phyloP scores from a whole-genome alignment of 2,888 invertebrate genomes.

The Baccha elongata region DNA sequence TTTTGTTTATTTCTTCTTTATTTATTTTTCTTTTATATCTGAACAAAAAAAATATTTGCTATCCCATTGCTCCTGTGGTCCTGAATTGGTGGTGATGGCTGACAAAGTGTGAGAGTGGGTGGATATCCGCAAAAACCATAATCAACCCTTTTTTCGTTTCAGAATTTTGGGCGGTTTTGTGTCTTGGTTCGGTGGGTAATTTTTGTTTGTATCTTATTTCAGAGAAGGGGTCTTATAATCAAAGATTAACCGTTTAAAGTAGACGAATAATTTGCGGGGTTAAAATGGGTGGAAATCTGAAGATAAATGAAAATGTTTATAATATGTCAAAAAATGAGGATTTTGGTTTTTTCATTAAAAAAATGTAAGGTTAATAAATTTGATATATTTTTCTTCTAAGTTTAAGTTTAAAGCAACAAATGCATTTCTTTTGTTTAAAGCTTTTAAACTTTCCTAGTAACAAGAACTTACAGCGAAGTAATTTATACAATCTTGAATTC shows the following conservation, averaged over 20 bases:
- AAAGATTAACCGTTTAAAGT: constrained; percentile 72
- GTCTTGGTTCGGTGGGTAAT: constrained; percentile 16
- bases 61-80: constrained; percentile 45
- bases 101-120: constrained; percentile 57
- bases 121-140: constrained; percentile 67
- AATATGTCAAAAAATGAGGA: constrained; percentile 37
- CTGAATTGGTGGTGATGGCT: not conserved
- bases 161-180: constrained; percentile 28
- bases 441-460: too few species aligned
- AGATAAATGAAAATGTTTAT: constrained; percentile 66
- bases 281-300: constrained; percentile 70
- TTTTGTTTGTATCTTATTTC: constrained; percentile 4
- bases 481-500: too few species aligned
- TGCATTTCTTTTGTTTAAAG: too few species aligned
- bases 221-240: constrained; percentile 64
- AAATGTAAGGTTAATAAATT: too few species aligned
- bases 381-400: too few species aligned
- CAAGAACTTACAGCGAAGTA: too few species aligned
- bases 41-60: constrained; percentile 36
- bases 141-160: constrained; percentile 60
- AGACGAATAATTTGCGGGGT: constrained; percentile 75
- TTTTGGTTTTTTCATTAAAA: not conserved
- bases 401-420: too few species aligned
- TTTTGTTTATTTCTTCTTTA: constrained; percentile 34
- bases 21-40: constrained; percentile 9